Evolutionary conservation across 2,888 invertebrate species (phyloP).

Genomic region (Notocelia uddmanniana): DNA sequence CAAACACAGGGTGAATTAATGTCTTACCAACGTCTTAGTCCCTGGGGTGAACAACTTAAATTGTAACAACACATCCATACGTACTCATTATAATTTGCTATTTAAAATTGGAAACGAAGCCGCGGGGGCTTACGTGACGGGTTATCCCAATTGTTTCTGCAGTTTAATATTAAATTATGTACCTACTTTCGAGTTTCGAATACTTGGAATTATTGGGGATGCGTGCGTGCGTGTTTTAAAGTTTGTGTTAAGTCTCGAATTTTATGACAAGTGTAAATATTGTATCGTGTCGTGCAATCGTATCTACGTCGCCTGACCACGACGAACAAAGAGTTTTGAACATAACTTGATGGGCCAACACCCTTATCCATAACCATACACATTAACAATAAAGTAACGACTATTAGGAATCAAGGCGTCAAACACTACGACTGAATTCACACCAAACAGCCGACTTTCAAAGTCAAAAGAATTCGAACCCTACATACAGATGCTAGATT

Average conservation of each 20-base stretch:
- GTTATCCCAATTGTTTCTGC: constrained; percentile 23
- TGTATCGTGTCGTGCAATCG: not conserved
- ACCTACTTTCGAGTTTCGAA: constrained; percentile 5
- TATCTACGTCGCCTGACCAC: not conserved
- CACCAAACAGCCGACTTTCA: too few species aligned
- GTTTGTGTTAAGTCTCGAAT: not conserved
- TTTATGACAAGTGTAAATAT: not conserved
- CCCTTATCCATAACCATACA: too few species aligned
- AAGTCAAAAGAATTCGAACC: too few species aligned
- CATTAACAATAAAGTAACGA: too few species aligned
- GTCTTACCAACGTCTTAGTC: constrained; percentile 61
- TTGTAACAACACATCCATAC: constrained; percentile 58
- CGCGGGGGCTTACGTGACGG: constrained; percentile 21
- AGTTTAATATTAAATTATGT: constrained; percentile 33
- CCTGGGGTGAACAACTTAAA: constrained; percentile 55
- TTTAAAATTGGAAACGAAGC: constrained; percentile 51
- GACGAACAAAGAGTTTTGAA: not conserved
- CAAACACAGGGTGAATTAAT: constrained; percentile 76
- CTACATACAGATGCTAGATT: too few species aligned
- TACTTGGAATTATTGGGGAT: constrained; percentile 28
- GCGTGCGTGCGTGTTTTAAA: not conserved
- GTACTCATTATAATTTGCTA: constrained; percentile 53
- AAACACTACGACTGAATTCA: too few species aligned
- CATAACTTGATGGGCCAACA: too few species aligned
- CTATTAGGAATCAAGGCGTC: too few species aligned